Evolutionary conservation across 2,113 vertebrate species (phyloP), one percentile per base, ranked within the genome.

Genomic region (Chlorodrepanis virens): DNA sequence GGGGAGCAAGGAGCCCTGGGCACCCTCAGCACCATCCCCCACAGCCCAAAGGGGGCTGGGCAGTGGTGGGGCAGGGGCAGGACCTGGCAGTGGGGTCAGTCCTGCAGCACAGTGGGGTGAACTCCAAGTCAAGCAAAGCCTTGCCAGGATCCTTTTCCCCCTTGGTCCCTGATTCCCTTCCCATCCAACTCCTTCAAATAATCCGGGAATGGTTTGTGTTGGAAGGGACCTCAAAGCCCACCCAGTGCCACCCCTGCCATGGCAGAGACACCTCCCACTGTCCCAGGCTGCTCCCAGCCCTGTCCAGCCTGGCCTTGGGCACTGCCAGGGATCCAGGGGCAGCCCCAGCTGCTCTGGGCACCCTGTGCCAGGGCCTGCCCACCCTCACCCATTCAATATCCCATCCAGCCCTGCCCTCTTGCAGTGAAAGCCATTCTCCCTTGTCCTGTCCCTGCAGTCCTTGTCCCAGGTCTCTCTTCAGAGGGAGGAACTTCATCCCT

Each of bases 1-100:
- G 20, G 49, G 33, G 22, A 65, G 28, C 22, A 24, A 3, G 53
- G 44, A 37, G 20, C 14, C 2, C 0, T 14, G 63, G 29, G 40
- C 61, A 71, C 35, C 52, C 75, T 5, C 39, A 37, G 69, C n/a
- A 29, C 19, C 15, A 2, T 5, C 14, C 22, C 61, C 2, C 4
- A 22, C 18, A 81, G 74, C 78, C 70, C 65, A 37, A 37, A 47
- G 27, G 42, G 29, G 28, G 42, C 31, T 50, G 45, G 53, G 8
- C 20, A 14, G 2, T 1, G 6, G 5, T 25, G 64, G 52, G 59
- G 13, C 1, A 0, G 25, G 13, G 42, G 7, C 37, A 9, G 8
- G 40, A 63, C 0, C 5, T 24, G 15, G 21, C 18, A 74, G 23
- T 2, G 12, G 21, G 44, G 29, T 24, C 1, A 0, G 67, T 11